A percentile compares a stretch with the other conserved stretches of the same genome.
These are phyloP conservation scores for Campaea margaritaria DNA, from an alignment of 2,888 invertebrate species.

Conservation along the genomic window DNA sequence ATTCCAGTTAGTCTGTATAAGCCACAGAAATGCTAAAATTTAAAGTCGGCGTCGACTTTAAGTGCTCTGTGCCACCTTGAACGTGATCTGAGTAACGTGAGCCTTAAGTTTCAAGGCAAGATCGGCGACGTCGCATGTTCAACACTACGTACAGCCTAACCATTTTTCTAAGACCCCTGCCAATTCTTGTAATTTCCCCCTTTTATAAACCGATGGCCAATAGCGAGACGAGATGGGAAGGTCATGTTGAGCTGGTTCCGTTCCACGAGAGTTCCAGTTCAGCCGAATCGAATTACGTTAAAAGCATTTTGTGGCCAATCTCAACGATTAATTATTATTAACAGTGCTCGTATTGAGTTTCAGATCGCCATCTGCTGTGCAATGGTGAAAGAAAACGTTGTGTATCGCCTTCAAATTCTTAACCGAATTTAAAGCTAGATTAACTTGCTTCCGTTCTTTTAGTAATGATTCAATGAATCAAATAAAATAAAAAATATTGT, in stretches of 20 bases:
- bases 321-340: constrained; percentile 78
- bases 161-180: constrained; percentile 64
- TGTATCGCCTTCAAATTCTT: constrained; percentile 19
- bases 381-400: constrained; percentile 39
- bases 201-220: constrained; percentile 48
- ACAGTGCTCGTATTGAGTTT: constrained; percentile 71
- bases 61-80: constrained; percentile 76
- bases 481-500: too few species aligned
- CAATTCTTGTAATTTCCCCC: constrained; percentile 54
- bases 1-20: constrained; percentile 48
- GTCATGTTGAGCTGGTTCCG: constrained; percentile 65
- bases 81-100: constrained; percentile 83
- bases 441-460: constrained; percentile 18
- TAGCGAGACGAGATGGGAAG: constrained; percentile 55
- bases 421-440: constrained; percentile 26
- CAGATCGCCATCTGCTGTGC: constrained; percentile 58
- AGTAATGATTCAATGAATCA: too few species aligned
- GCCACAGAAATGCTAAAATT: constrained; percentile 59
- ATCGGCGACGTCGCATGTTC: constrained; percentile 67
- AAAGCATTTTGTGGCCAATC: constrained; percentile 81
- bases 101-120: constrained; percentile 78
- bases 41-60: constrained; percentile 59
- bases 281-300: constrained; percentile 81
- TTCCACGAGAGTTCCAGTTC: constrained; percentile 74
- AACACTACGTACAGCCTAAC: constrained; percentile 56